Percentiles rank a stretch among this genome's conserved stretches.
These are phyloP conservation scores for Brachynemurus nebulosus DNA, from an alignment of 2,888 invertebrate species.

Conservation along the genomic window DNA sequence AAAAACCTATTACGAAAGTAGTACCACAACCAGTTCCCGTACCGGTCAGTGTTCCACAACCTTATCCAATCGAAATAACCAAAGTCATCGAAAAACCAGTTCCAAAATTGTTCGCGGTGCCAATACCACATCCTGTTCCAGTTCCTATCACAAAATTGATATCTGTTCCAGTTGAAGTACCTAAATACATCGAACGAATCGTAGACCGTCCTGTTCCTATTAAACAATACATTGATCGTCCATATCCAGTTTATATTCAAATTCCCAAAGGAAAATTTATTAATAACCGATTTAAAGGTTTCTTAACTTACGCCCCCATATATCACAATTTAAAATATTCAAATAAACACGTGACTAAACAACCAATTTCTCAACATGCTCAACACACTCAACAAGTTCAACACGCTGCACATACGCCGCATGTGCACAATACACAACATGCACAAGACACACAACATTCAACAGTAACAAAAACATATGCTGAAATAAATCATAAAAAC, in stretches of 20 bases:
- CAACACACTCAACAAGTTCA: too few relatives aligned
- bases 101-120: slow-evolving; percentile 19
- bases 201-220: slow-evolving; percentile 18
- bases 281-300: too few relatives aligned
- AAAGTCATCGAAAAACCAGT: slow-evolving; percentile 18
- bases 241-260: slow-evolving; percentile 15
- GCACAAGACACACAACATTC: slow-evolving; percentile 2
- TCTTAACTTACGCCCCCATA: too few relatives aligned
- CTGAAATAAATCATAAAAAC: slow-evolving; percentile 6
- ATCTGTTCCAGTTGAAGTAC: slow-evolving; percentile 17
- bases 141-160: slow-evolving; percentile 16
- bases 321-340: too few relatives aligned
- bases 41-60: slow-evolving; percentile 17
- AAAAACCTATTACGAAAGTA: slow-evolving; percentile 33
- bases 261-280: neutral
- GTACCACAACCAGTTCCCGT: slow-evolving; percentile 31
- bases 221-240: slow-evolving; percentile 18
- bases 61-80: slow-evolving; percentile 19
- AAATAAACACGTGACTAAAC: too few relatives aligned
- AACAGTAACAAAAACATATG: neutral
- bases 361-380: too few relatives aligned
- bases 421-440: neutral
- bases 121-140: slow-evolving; percentile 23
- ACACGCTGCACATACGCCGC: too few relatives aligned
- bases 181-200: too few relatives aligned